Evolutionary conservation across 2,797 vertebrate species (phyloP).

Genomic region (Uromys caudimaculatus): DNA sequence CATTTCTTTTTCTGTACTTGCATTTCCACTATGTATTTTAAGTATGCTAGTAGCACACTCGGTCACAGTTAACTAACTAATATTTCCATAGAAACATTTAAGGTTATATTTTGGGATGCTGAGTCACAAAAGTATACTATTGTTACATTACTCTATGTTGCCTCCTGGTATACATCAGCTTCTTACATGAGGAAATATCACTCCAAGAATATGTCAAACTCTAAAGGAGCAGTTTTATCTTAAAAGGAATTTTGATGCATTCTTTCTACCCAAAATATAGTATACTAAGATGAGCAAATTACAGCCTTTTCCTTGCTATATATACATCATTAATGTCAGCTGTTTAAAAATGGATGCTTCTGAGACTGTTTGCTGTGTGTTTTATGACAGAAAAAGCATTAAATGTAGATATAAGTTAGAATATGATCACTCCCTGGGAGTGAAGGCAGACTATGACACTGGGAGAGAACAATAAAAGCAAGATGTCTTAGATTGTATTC

Average conservation of each 20-base stretch:
- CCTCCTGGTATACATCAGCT: constrained; percentile 62
- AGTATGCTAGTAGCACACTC: constrained; percentile 50
- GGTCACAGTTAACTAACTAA: constrained; percentile 67
- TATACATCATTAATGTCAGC: constrained; percentile 80
- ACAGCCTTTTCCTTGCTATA: constrained; percentile 67
- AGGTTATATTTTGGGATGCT: constrained; percentile 62
- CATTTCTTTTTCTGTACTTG: neutral
- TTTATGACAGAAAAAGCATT: constrained; percentile 78
- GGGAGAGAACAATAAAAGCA: constrained; percentile 81
- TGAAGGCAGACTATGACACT: constrained; percentile 78
- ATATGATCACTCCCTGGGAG: constrained; percentile 83
- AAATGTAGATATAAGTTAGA: constrained; percentile 78
- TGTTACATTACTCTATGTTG: constrained; percentile 73
- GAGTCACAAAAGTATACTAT: constrained; percentile 80
- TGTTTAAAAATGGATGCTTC: constrained; percentile 80
- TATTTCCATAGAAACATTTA: constrained; percentile 63
- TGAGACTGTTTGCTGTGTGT: constrained; percentile 59
- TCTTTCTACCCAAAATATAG: constrained; percentile 72
- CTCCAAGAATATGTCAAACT: constrained; percentile 66
- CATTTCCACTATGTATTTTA: constrained; percentile 26
- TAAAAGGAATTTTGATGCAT: constrained; percentile 74
- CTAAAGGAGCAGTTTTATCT: constrained; percentile 60
- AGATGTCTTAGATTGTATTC: constrained; percentile 75
- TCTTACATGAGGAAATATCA: constrained; percentile 74
- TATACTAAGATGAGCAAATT: constrained; percentile 72